Evolutionary conservation across 2,113 vertebrate species (phyloP).

Genomic region (Microcebus murinus): DNA sequence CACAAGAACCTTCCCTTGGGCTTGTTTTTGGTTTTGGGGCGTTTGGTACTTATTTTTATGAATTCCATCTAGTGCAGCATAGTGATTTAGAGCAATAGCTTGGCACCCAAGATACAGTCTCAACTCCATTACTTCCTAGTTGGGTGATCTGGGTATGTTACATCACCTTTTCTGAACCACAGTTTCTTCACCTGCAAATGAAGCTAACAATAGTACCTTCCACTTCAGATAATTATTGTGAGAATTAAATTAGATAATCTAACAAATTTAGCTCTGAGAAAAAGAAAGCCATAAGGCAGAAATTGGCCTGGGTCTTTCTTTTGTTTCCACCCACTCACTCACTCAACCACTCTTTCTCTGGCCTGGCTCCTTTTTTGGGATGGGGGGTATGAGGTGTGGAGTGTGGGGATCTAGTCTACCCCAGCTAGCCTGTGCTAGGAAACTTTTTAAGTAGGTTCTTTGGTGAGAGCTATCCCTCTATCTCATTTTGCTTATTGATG

Average conservation of each 20-base stretch:
- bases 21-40: background rate
- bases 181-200: slow-evolving; percentile 7
- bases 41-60: background rate
- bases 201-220: background rate
- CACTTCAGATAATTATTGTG: background rate
- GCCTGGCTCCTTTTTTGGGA: too few relatives aligned
- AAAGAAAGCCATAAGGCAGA: background rate
- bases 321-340: too few relatives aligned
- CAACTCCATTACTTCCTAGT: background rate
- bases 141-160: background rate
- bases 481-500: too few relatives aligned
- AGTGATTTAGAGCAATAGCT: background rate
- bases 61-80: background rate
- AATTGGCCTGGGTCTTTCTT: too few relatives aligned
- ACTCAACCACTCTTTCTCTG: too few relatives aligned
- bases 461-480: too few relatives aligned
- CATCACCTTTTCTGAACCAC: background rate
- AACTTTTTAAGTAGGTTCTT: too few relatives aligned
- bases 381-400: too few relatives aligned
- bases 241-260: background rate
- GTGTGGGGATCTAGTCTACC: too few relatives aligned
- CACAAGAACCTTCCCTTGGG: background rate
- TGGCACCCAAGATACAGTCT: background rate
- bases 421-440: too few relatives aligned
- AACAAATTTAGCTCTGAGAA: background rate